Evolutionary conservation across 2,888 invertebrate species (phyloP).

Genomic region (Muscina levida): DNA sequence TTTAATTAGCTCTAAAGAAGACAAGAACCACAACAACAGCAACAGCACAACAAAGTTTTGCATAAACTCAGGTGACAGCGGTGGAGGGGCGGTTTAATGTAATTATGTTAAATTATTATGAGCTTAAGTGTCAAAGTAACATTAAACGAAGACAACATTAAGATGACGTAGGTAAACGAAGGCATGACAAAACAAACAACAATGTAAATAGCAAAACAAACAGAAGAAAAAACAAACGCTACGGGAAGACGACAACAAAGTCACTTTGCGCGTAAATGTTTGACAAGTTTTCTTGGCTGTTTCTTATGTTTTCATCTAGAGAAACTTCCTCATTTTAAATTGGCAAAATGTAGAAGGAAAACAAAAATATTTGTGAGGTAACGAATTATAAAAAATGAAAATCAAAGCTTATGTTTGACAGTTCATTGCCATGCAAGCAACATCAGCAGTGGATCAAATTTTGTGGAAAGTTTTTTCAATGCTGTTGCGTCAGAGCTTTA

Average conservation of each 20-base stretch:
- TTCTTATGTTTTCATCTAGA: not conserved
- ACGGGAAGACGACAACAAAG: no score
- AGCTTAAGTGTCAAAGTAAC: slow-evolving; percentile 16
- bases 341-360: slow-evolving; percentile 1
- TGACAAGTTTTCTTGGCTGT: no score
- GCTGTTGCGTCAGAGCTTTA: no score
- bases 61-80: not conserved
- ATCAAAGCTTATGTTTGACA: not conserved
- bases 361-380: no score
- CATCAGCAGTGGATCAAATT: not conserved
- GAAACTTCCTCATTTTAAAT: not conserved
- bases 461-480: no score
- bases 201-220: no score
- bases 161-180: no score
- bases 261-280: no score
- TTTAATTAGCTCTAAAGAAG: slow-evolving; percentile 18
- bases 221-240: no score
- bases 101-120: slow-evolving; percentile 9
- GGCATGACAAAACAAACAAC: no score
- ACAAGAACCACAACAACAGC: not conserved
- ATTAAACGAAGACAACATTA: not conserved
- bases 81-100: not conserved
- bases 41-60: not conserved
- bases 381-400: slow-evolving; percentile 4
- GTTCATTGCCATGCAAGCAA: not conserved